phyloP scores from a whole-genome alignment of 2,888 invertebrate species.

The Harpagoxenus sublaevis region DNA sequence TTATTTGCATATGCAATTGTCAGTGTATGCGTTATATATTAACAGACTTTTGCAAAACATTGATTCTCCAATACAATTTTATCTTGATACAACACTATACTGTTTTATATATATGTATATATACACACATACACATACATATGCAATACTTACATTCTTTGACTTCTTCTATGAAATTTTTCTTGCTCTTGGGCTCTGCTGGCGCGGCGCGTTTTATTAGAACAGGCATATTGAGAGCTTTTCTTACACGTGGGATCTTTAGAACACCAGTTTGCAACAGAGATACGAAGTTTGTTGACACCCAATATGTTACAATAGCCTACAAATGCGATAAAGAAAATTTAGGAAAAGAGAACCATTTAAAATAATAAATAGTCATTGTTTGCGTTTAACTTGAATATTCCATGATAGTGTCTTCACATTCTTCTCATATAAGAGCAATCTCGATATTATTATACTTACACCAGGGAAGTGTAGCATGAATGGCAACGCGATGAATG shows the following conservation, averaged over 20 bases:
- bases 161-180: slow-evolving; percentile 78
- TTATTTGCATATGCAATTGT: background rate
- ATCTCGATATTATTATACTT: slow-evolving; percentile 78
- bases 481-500: slow-evolving; percentile 93
- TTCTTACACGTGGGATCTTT: slow-evolving; percentile 91
- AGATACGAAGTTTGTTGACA: slow-evolving; percentile 94
- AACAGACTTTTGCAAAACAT: background rate
- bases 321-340: slow-evolving; percentile 72
- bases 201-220: slow-evolving; percentile 87
- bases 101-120: no score
- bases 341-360: background rate
- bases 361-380: background rate
- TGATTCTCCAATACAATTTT: background rate
- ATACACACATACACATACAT: no score
- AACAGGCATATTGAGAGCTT: slow-evolving; percentile 92
- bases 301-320: slow-evolving; percentile 97
- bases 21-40: background rate
- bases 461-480: slow-evolving; percentile 95
- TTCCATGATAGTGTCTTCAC: background rate
- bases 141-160: slow-evolving; percentile 55
- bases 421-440: background rate
- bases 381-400: background rate
- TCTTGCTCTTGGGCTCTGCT: slow-evolving; percentile 86
- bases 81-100: background rate
- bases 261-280: slow-evolving; percentile 93